Evolutionary conservation across 64 coral and sea anemone species (phyloP).

Genomic region (Trachythela sp.): DNA sequence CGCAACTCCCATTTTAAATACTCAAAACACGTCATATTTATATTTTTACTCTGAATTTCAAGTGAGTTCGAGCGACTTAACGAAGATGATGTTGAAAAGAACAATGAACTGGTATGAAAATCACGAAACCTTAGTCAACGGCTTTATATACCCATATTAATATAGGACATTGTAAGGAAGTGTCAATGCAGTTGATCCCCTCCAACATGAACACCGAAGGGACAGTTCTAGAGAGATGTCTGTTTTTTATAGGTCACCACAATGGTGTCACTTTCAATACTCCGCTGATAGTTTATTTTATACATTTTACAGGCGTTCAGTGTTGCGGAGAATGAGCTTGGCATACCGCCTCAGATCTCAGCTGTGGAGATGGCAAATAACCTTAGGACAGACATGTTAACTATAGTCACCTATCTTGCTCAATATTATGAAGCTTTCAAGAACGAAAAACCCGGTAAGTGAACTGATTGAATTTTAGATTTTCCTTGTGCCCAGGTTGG

Average conservation of each 20-base stretch:
- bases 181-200: too few relatives aligned
- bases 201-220: too few relatives aligned
- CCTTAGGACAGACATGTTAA: conserved; percentile 69
- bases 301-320: conserved; percentile 65
- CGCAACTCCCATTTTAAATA: too few relatives aligned
- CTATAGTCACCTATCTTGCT: conserved; percentile 84
- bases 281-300: neutral
- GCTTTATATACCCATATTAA: too few relatives aligned
- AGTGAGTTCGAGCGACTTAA: conserved; percentile 76
- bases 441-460: conserved; percentile 77
- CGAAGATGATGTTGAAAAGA: conserved; percentile 63
- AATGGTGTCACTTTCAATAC: too few relatives aligned
- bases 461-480: neutral
- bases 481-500: neutral
- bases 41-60: conserved; percentile 17
- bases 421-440: conserved; percentile 94
- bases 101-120: conserved; percentile 72
- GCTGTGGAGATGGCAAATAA: conserved; percentile 75
- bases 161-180: too few relatives aligned
- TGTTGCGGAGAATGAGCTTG: conserved; percentile 84
- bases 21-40: neutral
- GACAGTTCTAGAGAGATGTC: too few relatives aligned
- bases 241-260: too few relatives aligned
- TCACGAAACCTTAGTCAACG: too few relatives aligned
- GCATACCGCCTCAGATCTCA: conserved; percentile 89